A percentile compares a stretch with the other conserved stretches of the same genome.
These are phyloP conservation scores for Villa cingulata DNA, from an alignment of 2,888 invertebrate species.

Conservation along the genomic window DNA sequence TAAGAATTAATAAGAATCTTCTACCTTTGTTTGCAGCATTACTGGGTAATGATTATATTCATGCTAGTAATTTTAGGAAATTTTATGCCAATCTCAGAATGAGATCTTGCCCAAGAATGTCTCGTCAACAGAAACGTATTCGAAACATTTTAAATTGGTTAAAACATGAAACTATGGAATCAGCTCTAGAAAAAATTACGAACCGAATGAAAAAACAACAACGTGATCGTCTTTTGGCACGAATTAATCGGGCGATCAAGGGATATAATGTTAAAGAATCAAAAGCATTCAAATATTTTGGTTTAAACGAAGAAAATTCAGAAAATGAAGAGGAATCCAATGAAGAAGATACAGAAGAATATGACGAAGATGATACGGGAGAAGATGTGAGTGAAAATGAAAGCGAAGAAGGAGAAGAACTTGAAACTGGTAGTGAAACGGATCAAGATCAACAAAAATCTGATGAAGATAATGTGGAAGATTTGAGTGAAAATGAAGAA, in stretches of 20 bases:
- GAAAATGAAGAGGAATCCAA: conserved; percentile 10
- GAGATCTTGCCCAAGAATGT: conserved; percentile 33
- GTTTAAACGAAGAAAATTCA: conserved; percentile 19
- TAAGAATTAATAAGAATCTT: conserved; percentile 49
- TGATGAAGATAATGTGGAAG: conserved; percentile 11
- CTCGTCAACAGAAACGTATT: conserved; percentile 55
- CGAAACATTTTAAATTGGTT: conserved; percentile 63
- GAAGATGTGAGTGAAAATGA: not conserved
- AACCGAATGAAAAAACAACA: conserved; percentile 44
- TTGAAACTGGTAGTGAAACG: not conserved
- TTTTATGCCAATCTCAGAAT: conserved; percentile 52
- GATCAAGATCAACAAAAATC: too few species aligned
- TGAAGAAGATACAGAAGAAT: conserved; percentile 18
- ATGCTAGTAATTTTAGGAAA: conserved; percentile 48
- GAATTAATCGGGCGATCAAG: conserved; percentile 48
- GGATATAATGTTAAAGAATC: conserved; percentile 49
- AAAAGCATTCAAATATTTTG: conserved; percentile 46
- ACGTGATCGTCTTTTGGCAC: conserved; percentile 40
- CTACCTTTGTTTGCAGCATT: conserved; percentile 70
- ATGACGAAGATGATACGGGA: conserved; percentile 17
- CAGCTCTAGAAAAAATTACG: conserved; percentile 54
- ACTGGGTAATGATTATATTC: conserved; percentile 81
- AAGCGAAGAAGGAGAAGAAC: not conserved
- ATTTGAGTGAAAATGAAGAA: conserved; percentile 4
- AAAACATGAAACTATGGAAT: conserved; percentile 51